Base-by-base conservation (phyloP, 2,888 invertebrate species). In the Sipunculus nudus region DNA sequence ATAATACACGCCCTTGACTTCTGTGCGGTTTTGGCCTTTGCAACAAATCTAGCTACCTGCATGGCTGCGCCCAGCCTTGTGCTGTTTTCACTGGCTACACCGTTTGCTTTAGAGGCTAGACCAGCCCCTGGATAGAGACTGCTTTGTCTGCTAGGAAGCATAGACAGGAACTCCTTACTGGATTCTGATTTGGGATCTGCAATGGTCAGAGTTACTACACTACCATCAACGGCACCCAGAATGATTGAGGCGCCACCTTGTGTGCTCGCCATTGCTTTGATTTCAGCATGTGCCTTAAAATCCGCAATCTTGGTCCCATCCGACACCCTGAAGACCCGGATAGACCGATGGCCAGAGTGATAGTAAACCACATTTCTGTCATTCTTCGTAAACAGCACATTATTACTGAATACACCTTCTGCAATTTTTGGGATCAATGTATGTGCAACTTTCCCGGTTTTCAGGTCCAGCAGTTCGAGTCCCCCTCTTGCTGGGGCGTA, bases 341-440 rank as follows among this genome's bases (percentile, higher is more conserved):
- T 87, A 0, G 97, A 97, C 84, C 96, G 94, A 75, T 92, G 89
- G 0, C 97, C 97, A 71, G 94, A 93, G 80, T 98, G 97, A 78
- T 98, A 98, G 80, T 98, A 98, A 50, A 97, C 88, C 2, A 97
- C 97, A 75, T 98, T 96, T 75, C 94, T 91, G 74, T 97, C 95
- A 2, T 91, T 94, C 67, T 92, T 91, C 60, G 94, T 96, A 83
- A 98, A 98, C 86, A 92, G 89, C 3, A 76, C 75, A 68, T 95
- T 94, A 23, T 97, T 94, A 2, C 93, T 94, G 83, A 97, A 97
- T 0, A 98, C 97, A 0, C 98, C 98, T 82, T 98, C 97, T 0
- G 97, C 96, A 0, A 97, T 83, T 58, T 81, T 78, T 1, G 94
- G 94, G 67, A 98, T 96, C 68, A 95, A 91, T 0, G 92, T 95